phyloP scores from a whole-genome alignment of 2,797 vertebrate species.

The Melanogrammus aeglefinus region DNA sequence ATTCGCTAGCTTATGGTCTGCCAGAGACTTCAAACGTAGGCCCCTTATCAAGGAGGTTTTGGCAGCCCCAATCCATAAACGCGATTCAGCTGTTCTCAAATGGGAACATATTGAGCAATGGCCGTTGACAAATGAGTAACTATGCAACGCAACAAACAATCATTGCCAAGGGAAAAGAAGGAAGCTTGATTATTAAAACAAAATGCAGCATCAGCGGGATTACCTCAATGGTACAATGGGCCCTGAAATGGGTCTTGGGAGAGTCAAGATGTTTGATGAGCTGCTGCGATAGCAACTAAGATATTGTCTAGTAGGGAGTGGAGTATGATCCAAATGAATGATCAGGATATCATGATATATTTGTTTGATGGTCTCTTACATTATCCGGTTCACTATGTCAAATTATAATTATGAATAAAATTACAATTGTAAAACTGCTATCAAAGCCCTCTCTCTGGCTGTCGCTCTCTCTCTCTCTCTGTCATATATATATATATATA shows the following conservation, averaged over 20 bases:
- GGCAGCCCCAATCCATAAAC: background rate
- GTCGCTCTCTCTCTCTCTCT: no score
- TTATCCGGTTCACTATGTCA: background rate
- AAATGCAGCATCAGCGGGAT: conserved; percentile 47
- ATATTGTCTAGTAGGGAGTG: background rate
- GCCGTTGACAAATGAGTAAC: conserved; percentile 33
- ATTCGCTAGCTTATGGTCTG: background rate
- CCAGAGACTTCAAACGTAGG: background rate
- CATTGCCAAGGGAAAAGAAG: conserved; percentile 42
- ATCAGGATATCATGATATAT: background rate
- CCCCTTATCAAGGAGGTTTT: background rate
- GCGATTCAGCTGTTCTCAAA: conserved; percentile 4
- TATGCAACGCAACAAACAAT: conserved; percentile 50
- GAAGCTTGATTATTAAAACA: conserved; percentile 43
- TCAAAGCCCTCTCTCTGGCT: no score
- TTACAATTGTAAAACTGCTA: background rate
- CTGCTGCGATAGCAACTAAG: background rate
- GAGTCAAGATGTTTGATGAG: background rate
- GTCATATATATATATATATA: no score
- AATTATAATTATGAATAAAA: no score
- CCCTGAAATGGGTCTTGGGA: conserved; percentile 12
- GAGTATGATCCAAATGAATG: background rate
- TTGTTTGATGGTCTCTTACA: background rate
- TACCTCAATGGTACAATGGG: conserved; percentile 27
- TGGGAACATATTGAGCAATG: conserved; percentile 30